Evolutionary conservation across 1,140 invertebrate species (phyloP), one percentile per base, ranked within the genome.

Genomic region (Meloidogyne chitwoodi): DNA sequence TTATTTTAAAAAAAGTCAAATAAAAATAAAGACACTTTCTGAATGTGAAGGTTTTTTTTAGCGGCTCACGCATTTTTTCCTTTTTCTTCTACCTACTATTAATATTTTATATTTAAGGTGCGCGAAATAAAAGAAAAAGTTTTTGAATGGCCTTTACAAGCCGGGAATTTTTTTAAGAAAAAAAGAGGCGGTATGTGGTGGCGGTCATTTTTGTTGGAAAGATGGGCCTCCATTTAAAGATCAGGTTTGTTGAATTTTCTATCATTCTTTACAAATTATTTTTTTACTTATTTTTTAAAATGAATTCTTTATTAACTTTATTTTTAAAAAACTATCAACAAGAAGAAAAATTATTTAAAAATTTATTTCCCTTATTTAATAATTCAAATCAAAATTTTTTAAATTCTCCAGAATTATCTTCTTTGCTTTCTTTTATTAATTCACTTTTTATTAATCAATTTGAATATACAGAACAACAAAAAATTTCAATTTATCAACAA

Each of bases 21-120:
- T 24, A 44, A 72, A 72, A 72, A 72, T 72, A 72, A 72, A 48
- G 41, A 63, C 48, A 64, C 48, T 73, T 73, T 56, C 27, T 29
- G 16, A 34, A 29, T 24, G 19, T 31, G 70, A 56, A n/a, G 19
- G n/a, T 19, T 56, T 22, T 48, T 48, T 56, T 41, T 41, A 41
- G 12, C 19, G 48, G 48, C 48, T 5, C n/a, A 56, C 48, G 48
- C 48, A 56, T 56, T 56, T 56, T 56, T 38, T 10, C 10, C 8
- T 38, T 10, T 8, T 38, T 38, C 0, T 38, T 19, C 44, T 16
- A 19, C 44, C 38, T 19, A 48, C 44, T 2, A 16, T 19, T 48
- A 19, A n/a, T n/a, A n/a, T n/a, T n/a, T n/a, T n/a, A n/a, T n/a
- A n/a, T n/a, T n/a, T n/a, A 56, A 56, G 48, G 19, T 56, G 48